Evolutionary conservation across 37 sponge, comb jelly and placozoan genomes (phyloP), one percentile per base, ranked within the genome.

Genomic region (Chondrilla cf. caribensis): DNA sequence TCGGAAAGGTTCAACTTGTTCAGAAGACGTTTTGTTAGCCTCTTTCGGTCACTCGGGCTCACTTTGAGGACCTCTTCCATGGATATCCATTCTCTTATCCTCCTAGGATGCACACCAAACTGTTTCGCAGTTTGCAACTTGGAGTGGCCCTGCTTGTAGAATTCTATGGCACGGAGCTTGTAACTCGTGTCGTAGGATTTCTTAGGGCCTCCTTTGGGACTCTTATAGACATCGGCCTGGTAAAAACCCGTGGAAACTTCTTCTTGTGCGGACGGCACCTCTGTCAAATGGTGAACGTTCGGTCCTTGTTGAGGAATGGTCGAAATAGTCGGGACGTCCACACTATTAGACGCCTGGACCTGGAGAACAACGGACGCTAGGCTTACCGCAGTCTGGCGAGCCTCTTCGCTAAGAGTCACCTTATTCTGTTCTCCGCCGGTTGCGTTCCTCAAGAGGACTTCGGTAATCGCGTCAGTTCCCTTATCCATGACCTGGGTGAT

Each of bases 31-130:
- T 73, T 73, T 5, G 76, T 73, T 1, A 73, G 38, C 24, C 76
- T 39, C 44, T 73, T 73, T 42, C 76, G 1, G 76, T 73, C 76
- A n/a, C 18, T 39, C 15, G 76, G 76, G 25, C 44, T 73, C 38
- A 73, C 76, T 21, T 73, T 73, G 42, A 73, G 36, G 1, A 73
- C 76, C 42, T 73, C 76, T 14, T 73, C 76, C 76, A 73, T 73
- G 0, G 76, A 17, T 40, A 73, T 73, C 76, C 76, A 73, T 42
- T 73, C 76, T 14, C 76, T 39, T 40, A 73, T 73, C 14, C 76
- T 73, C 6, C 76, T 32, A 22, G 76, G 76, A 73, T 73, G 76
- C 9, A 73, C 76, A n/a, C 24, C 36, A 21, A 73, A 73, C 2
- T 37, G 18, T 40, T 73, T 73, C 21, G 76, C 76, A 38, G 76